Evolutionary conservation across 2,113 vertebrate species (phyloP).

Genomic region (Oryzias celebensis): DNA sequence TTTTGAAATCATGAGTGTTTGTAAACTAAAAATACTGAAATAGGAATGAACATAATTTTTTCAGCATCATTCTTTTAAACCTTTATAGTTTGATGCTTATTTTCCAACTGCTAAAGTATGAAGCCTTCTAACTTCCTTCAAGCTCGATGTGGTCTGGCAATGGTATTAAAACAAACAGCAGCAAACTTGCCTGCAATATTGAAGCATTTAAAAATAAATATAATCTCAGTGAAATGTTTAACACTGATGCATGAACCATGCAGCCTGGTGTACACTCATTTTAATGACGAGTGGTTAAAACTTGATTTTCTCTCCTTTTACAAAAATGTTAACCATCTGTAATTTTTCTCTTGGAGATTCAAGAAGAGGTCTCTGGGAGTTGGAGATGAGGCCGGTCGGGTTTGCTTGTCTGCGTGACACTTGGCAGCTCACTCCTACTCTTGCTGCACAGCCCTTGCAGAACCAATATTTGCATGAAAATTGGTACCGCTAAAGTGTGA

Average conservation of each 20-base stretch:
- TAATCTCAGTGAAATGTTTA: too few relatives aligned
- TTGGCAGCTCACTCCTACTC: background rate
- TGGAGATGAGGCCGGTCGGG: background rate
- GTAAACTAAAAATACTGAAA: slow-evolving; percentile 25
- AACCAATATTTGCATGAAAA: too few relatives aligned
- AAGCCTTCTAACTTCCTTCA: slow-evolving; percentile 19
- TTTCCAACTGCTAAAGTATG: slow-evolving; percentile 29
- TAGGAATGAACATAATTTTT: slow-evolving; percentile 20
- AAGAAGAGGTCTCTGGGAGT: background rate
- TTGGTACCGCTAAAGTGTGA: too few relatives aligned
- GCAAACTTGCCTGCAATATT: too few relatives aligned
- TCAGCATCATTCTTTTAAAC: slow-evolving; percentile 42
- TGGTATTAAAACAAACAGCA: too few relatives aligned
- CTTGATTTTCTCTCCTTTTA: background rate
- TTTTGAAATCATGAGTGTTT: slow-evolving; percentile 3
- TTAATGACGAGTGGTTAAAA: background rate
- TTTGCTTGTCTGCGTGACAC: background rate
- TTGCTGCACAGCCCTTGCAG: too few relatives aligned
- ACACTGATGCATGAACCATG: too few relatives aligned
- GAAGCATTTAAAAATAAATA: too few relatives aligned
- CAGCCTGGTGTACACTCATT: background rate
- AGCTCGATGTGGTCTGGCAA: background rate
- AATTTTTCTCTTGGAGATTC: background rate
- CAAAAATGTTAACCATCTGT: background rate
- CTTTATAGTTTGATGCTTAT: slow-evolving; percentile 57